phyloP scores from a whole-genome alignment of 2,113 vertebrate genomes.

The Salminus brasiliensis region DNA sequence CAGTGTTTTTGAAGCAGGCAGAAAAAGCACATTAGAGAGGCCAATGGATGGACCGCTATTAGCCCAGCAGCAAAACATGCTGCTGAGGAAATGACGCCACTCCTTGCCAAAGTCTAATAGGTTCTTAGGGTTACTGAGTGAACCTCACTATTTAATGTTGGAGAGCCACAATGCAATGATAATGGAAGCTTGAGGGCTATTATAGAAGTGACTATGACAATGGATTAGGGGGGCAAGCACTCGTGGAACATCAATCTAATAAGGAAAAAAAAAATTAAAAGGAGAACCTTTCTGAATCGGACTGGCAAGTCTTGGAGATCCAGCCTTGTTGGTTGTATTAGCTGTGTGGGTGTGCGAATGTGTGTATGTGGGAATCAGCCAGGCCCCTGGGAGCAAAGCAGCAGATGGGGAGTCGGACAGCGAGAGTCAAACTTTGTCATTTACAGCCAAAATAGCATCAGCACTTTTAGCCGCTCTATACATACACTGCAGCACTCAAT shows the following conservation, averaged over 20 bases:
- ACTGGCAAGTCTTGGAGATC: background rate
- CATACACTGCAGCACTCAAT: background rate
- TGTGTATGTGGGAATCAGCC: background rate
- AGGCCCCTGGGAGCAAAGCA: background rate
- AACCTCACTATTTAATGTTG: constrained; percentile 21
- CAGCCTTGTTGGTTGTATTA: background rate
- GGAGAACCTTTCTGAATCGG: background rate
- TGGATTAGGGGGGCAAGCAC: background rate
- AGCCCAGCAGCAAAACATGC: constrained; percentile 22
- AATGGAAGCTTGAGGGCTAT: constrained; percentile 26
- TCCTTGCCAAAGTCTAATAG: constrained; percentile 6
- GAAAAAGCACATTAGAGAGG: background rate
- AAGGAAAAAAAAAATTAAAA: no score
- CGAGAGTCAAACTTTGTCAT: background rate
- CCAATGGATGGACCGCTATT: constrained; percentile 6
- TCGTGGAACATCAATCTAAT: background rate
- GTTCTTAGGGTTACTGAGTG: constrained; percentile 23
- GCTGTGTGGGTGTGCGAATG: background rate
- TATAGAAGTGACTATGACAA: background rate
- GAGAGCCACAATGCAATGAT: constrained; percentile 7
- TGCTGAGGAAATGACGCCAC: constrained; percentile 12
- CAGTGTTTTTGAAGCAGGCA: background rate
- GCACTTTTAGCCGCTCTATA: background rate
- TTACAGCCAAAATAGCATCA: constrained; percentile 19
- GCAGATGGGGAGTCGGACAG: background rate